Evolutionary conservation across 2,113 vertebrate species (phyloP), one percentile per base, ranked within the genome.

Genomic region (Cairina moschata): DNA sequence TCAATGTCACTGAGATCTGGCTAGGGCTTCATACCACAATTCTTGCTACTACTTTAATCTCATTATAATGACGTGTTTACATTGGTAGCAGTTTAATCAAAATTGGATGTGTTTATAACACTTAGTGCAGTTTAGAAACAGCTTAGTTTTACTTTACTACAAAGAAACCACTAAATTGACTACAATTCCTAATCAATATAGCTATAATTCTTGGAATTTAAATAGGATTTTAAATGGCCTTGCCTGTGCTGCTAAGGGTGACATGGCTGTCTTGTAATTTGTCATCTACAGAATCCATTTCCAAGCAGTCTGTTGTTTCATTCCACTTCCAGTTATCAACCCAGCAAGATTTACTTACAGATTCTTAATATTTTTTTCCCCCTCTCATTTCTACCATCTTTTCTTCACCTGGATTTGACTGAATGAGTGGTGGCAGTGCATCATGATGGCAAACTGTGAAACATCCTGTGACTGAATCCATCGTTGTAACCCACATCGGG

Each of bases 151-250:
- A 67, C 56, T 86, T 86, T 65, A 42, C 36, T 83, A 44, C 55
- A 71, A 90, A 67, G 62, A 93, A 95, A 52, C 56, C 63, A 80
- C 79, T 91, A 90, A 77, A 90, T 58, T 81, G 91, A 80, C 58
- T 67, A 40, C 88, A 94, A 93, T 88, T 93, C 67, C 89, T 92
- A 78, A 94, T 96, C 96, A 97, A 94, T 95, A 86, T 3, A 69
- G 46, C 32, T 90, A 72, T 90, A 65, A 91, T 69, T 88, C 75
- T 92, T 88, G 63, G 83, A 42, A 91, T 79, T 76, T 84, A 82
- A 71, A 84, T 67, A 71, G 77, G 17, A 59, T 93, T 91, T 88
- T 34, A 87, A 90, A 72, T 73, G 68, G 31, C 62, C 85, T 84
- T 96, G 38, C 77, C 44, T 0, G 0, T 59, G 62, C 36, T 71